phyloP scores from a whole-genome alignment of 2,797 vertebrate species.

The Thaleichthys pacificus region DNA sequence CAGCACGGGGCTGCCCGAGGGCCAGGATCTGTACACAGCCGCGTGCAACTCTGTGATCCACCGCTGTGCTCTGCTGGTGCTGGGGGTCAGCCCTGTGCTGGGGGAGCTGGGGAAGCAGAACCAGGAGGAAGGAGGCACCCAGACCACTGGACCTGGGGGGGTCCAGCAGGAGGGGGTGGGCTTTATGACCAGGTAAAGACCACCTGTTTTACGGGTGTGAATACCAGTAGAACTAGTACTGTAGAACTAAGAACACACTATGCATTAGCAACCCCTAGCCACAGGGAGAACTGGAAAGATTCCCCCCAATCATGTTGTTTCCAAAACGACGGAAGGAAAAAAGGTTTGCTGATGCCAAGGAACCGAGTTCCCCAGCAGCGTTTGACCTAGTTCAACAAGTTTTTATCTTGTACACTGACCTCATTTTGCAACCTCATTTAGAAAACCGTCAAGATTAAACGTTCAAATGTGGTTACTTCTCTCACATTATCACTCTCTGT shows the following conservation, averaged over 20 bases:
- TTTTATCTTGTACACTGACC: slow-evolving; percentile 9
- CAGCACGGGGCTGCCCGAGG: slow-evolving; percentile 85
- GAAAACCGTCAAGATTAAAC: background rate
- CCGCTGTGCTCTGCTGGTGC: slow-evolving; percentile 89
- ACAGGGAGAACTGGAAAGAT: slow-evolving; percentile 6
- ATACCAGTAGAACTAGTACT: too few species aligned
- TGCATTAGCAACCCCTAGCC: background rate
- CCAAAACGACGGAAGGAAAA: background rate
- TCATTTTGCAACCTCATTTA: background rate
- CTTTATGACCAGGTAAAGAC: slow-evolving; percentile 91
- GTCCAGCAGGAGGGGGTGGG: slow-evolving; percentile 79
- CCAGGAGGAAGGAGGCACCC: slow-evolving; percentile 75
- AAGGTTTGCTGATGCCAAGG: background rate
- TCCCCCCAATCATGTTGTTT: background rate
- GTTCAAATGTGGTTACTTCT: background rate
- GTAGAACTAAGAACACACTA: too few species aligned
- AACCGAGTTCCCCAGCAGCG: background rate
- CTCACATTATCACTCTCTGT: background rate
- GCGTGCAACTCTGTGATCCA: slow-evolving; percentile 97
- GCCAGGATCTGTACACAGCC: slow-evolving; percentile 93
- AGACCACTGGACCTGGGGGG: slow-evolving; percentile 69
- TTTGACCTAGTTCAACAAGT: slow-evolving; percentile 16
- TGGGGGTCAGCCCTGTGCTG: slow-evolving; percentile 90
- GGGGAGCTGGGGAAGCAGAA: slow-evolving; percentile 81
- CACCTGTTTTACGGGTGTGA: too few species aligned